Percentiles rank a stretch among this genome's conserved stretches.
phyloP scores from a whole-genome alignment of 2,113 vertebrate species.

The Fregetta grallaria region DNA sequence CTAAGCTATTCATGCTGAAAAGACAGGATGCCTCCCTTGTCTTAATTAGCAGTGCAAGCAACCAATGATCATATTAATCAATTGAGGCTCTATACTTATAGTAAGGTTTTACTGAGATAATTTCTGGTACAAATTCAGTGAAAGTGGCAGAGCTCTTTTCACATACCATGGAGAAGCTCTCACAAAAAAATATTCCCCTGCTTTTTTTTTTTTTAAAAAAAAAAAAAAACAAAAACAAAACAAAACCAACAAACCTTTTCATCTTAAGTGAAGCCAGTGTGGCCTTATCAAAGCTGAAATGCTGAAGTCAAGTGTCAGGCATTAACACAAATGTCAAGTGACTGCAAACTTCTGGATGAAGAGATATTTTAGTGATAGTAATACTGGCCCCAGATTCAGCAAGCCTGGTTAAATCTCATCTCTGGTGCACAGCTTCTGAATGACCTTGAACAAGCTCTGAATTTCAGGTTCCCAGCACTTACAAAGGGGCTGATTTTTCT shows the following conservation, averaged over 20 bases:
- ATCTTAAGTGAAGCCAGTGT: not conserved
- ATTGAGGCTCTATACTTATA: not conserved
- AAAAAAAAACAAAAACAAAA: too few species aligned
- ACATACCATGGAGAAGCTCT: not conserved
- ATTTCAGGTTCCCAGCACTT: not conserved
- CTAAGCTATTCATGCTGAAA: not conserved
- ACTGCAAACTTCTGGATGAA: slow-evolving; percentile 23
- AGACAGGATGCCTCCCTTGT: not conserved
- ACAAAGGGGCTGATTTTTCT: not conserved
- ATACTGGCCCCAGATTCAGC: not conserved
- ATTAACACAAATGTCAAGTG: slow-evolving; percentile 55
- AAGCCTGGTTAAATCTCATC: not conserved
- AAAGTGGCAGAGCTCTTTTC: not conserved
- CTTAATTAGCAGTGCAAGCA: not conserved
- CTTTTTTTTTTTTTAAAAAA: too few species aligned
- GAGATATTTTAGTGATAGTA: slow-evolving; percentile 3
- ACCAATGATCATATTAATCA: not conserved
- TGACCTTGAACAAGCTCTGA: not conserved
- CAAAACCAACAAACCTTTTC: not conserved
- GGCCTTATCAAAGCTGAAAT: slow-evolving; percentile 40
- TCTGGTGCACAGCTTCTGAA: not conserved
- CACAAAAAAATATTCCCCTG: not conserved
- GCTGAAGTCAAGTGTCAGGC: slow-evolving; percentile 28
- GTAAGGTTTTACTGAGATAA: not conserved
- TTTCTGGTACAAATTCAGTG: not conserved